phyloP scores from a whole-genome alignment of 2,113 vertebrate genomes.

The Scomber colias region DNA sequence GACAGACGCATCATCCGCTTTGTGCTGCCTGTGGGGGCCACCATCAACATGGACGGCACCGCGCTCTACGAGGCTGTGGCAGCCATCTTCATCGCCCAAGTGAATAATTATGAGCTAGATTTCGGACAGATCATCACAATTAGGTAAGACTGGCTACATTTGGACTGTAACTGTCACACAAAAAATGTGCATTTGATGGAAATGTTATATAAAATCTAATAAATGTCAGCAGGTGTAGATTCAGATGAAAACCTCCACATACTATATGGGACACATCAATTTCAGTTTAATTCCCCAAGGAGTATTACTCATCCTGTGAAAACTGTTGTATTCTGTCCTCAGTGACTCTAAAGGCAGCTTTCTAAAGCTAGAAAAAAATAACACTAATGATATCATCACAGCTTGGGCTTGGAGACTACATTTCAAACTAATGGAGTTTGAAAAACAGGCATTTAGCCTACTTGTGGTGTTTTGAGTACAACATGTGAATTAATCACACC shows the following conservation, averaged over 20 bases:
- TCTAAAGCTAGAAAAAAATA: neutral
- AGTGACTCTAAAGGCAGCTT: neutral
- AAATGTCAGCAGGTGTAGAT: neutral
- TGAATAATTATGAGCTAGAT: constrained; percentile 81
- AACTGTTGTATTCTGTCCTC: too few species aligned
- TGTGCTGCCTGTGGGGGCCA: constrained; percentile 80
- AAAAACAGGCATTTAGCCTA: neutral
- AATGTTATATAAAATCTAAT: neutral
- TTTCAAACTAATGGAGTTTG: too few species aligned
- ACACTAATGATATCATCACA: neutral
- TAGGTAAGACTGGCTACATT: constrained; percentile 55
- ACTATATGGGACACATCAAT: neutral
- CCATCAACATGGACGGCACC: constrained; percentile 81
- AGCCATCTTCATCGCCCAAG: constrained; percentile 82
- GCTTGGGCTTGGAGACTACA: too few species aligned
- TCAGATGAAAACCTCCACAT: too few species aligned
- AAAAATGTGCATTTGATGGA: neutral
- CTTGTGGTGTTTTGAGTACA: constrained; percentile 17
- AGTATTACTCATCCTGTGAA: neutral
- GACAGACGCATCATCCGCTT: constrained; percentile 83
- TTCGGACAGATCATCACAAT: constrained; percentile 83
- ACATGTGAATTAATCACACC: constrained; percentile 46
- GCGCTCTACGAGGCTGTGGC: constrained; percentile 81
- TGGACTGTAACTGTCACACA: neutral
- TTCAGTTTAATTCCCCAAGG: neutral